Conservation (phyloP, 1,140 invertebrate genomes). For the Halictus rubicundus region DNA sequence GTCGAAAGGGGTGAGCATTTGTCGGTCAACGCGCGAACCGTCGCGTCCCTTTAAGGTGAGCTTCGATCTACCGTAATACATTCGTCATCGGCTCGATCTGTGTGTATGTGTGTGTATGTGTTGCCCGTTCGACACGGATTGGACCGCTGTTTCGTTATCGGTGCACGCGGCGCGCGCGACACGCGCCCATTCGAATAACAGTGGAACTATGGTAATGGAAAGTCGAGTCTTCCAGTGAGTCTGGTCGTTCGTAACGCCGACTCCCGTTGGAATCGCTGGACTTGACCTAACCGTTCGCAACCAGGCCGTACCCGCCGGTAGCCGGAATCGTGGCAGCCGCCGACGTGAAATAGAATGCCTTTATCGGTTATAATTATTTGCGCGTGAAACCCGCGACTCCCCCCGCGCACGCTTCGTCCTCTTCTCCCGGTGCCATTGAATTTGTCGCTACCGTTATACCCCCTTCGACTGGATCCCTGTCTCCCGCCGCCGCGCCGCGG, state of each 20-base stretch:
- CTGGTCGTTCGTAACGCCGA: no score
- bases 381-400: conserved; percentile 29
- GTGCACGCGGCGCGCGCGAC: not conserved
- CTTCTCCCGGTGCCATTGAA: conserved; percentile 46
- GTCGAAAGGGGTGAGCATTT: not conserved
- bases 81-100: not conserved
- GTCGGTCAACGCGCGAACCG: not conserved
- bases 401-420: not conserved
- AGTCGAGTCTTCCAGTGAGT: not conserved
- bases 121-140: not conserved
- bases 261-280: not conserved
- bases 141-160: not conserved
- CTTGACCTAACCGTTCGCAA: not conserved
- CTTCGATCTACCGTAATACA: conserved; percentile 15
- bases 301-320: no score
- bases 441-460: conserved; percentile 63
- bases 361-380: conserved; percentile 26
- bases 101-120: not conserved
- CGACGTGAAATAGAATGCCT: not conserved
- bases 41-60: conserved; percentile 42
- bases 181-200: not conserved
- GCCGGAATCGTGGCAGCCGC: no score
- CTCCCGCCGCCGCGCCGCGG: conserved; percentile 33
- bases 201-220: not conserved
- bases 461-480: conserved; percentile 57